A percentile compares a stretch with the other conserved stretches of the same genome.
Conservation (phyloP, 2,888 invertebrate genomes). For the Cantharis flavilabris region DNA sequence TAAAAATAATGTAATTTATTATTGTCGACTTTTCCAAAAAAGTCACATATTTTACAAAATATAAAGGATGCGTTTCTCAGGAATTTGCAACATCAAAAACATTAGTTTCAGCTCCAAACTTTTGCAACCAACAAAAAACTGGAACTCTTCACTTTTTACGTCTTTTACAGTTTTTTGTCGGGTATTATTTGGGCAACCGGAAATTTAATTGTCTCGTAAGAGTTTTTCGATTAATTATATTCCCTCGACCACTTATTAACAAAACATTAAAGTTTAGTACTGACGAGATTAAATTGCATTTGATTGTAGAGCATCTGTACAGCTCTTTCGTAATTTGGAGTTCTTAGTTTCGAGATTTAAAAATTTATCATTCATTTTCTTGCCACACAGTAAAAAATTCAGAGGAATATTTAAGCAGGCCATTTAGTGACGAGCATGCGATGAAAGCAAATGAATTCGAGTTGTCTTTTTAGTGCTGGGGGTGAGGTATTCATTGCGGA, state of each 20-base stretch:
- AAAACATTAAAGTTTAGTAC: neutral
- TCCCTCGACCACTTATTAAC: neutral
- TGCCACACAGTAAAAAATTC: slow-evolving; percentile 3
- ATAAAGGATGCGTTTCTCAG: neutral
- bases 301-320: neutral
- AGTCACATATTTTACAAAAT: neutral
- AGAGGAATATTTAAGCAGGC: slow-evolving; percentile 1
- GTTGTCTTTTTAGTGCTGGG: slow-evolving; percentile 5
- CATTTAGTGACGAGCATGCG: slow-evolving; percentile 7
- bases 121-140: neutral
- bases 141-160: neutral
- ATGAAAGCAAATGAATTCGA: slow-evolving; percentile 17
- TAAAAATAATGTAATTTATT: neutral
- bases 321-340: neutral
- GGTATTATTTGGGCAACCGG: neutral
- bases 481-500: neutral
- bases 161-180: neutral
- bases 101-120: neutral
- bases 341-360: neutral
- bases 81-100: neutral
- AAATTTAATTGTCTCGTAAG: neutral
- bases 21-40: neutral
- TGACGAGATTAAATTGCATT: neutral
- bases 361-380: neutral
- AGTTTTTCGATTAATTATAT: neutral